Evolutionary conservation across 1,140 invertebrate genomes (phyloP).

Genomic region (Tetragnatha versicolor): DNA sequence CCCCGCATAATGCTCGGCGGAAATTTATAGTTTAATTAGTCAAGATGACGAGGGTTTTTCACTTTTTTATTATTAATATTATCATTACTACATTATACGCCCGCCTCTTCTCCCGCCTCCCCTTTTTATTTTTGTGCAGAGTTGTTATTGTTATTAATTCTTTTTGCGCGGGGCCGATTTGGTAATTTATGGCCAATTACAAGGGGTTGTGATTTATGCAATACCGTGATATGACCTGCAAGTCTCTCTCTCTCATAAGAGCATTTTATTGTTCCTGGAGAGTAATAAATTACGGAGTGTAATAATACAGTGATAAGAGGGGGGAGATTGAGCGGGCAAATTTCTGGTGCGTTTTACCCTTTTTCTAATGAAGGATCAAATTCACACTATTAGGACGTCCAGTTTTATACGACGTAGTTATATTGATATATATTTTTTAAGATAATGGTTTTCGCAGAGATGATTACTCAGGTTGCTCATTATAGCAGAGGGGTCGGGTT

Average conservation of each 20-base stretch:
- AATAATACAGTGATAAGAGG: conserved; percentile 54
- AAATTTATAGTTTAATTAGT: conserved; percentile 56
- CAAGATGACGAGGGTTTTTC: conserved; percentile 54
- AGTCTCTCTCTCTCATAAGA: conserved; percentile 41
- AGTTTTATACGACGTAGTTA: conserved; percentile 54
- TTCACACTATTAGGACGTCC: conserved; percentile 52
- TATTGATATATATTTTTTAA: conserved; percentile 56
- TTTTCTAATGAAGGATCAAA: conserved; percentile 56
- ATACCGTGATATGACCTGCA: conserved; percentile 51
- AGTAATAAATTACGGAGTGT: conserved; percentile 54
- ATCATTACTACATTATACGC: conserved; percentile 49
- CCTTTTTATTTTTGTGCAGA: conserved; percentile 25
- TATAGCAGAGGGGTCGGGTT: conserved; percentile 31
- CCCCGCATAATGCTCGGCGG: conserved; percentile 41
- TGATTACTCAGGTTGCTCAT: conserved; percentile 53
- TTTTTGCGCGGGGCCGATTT: conserved; percentile 32
- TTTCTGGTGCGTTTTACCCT: conserved; percentile 47
- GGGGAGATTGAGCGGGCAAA: conserved; percentile 18
- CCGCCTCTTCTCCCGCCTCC: neutral
- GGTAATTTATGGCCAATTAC: conserved; percentile 55
- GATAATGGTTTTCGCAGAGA: conserved; percentile 44
- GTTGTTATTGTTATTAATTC: conserved; percentile 52
- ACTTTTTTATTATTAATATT: conserved; percentile 48
- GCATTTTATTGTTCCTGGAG: conserved; percentile 52
- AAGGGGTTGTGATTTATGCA: conserved; percentile 54